Evolutionary conservation across 2,888 invertebrate species (phyloP).

Genomic region (Hemithea aestivaria): DNA sequence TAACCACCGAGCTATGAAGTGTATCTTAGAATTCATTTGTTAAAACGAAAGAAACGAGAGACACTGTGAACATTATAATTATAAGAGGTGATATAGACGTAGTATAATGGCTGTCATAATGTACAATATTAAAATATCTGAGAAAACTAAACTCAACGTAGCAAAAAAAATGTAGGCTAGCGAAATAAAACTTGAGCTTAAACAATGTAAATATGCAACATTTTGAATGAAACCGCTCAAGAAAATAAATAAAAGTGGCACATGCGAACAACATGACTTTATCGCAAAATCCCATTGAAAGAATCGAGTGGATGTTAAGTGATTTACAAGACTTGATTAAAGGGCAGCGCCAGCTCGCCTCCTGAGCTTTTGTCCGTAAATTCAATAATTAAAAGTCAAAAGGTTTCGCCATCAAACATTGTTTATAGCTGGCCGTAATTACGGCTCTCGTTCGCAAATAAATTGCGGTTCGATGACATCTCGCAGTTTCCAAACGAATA

Average conservation of each 20-base stretch:
- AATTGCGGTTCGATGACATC: slow-evolving; percentile 48
- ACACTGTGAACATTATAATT: slow-evolving; percentile 45
- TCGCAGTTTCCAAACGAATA: slow-evolving; percentile 34
- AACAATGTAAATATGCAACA: too few relatives aligned
- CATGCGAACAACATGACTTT: slow-evolving; percentile 9
- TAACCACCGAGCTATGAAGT: slow-evolving; percentile 31
- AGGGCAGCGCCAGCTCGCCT: slow-evolving; percentile 44
- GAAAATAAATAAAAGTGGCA: slow-evolving; percentile 5
- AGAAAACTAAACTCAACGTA: too few relatives aligned
- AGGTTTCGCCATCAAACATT: slow-evolving; percentile 50
- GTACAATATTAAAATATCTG: too few relatives aligned
- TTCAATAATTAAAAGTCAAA: slow-evolving; percentile 65
- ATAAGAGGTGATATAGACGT: slow-evolving; percentile 11
- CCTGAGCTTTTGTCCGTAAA: slow-evolving; percentile 44
- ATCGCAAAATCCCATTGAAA: slow-evolving; percentile 24
- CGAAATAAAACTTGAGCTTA: too few relatives aligned
- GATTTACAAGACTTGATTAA: slow-evolving; percentile 54
- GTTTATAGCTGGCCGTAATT: slow-evolving; percentile 57
- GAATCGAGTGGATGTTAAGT: slow-evolving; percentile 16
- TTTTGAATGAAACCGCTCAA: background rate
- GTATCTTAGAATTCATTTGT: too few relatives aligned
- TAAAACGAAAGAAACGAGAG: slow-evolving; percentile 26
- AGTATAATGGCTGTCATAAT: too few relatives aligned
- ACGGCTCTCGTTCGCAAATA: slow-evolving; percentile 45
- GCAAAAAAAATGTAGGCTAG: too few relatives aligned